Percentiles rank a stretch among this genome's conserved stretches.
Conservation (phyloP, 2,888 invertebrate genomes). For the Caenorhabditis doughertyi region DNA sequence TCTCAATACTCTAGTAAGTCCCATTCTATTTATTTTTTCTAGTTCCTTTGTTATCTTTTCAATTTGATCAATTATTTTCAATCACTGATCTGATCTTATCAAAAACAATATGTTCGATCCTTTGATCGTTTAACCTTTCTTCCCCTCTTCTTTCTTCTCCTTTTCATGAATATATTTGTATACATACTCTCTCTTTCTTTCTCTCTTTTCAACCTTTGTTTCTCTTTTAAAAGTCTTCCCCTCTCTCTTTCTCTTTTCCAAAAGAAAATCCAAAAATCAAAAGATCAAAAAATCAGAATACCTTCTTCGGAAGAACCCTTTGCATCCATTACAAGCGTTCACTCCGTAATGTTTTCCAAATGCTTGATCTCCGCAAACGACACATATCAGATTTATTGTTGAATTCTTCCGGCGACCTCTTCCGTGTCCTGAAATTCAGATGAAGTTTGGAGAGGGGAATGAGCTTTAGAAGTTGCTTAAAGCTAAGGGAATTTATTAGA, state of each 20-base stretch:
- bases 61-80: conserved; percentile 8
- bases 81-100: conserved; percentile 28
- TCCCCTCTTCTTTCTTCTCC: too few species aligned
- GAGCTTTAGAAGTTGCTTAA: not conserved
- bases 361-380: conserved; percentile 79
- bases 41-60: not conserved
- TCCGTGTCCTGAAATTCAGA: conserved; percentile 43
- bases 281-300: conserved; percentile 35
- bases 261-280: conserved; percentile 47
- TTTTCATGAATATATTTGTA: conserved; percentile 12
- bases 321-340: conserved; percentile 81
- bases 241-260: not conserved
- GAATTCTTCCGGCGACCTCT: conserved; percentile 71
- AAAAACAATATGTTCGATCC: conserved; percentile 16
- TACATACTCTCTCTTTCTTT: conserved; percentile 7
- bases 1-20: too few species aligned
- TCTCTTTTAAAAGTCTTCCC: conserved; percentile 45
- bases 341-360: conserved; percentile 78
- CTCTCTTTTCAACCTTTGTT: not conserved
- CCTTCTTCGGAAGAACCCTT: conserved; percentile 76
- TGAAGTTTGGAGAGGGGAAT: too few species aligned
- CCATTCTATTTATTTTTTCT: too few species aligned
- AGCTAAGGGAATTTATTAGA: too few species aligned
- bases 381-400: conserved; percentile 72
- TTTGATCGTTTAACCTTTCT: conserved; percentile 42